Evolutionary conservation across 2,797 vertebrate species (phyloP).

Genomic region (Dicrostonyx torquatus): DNA sequence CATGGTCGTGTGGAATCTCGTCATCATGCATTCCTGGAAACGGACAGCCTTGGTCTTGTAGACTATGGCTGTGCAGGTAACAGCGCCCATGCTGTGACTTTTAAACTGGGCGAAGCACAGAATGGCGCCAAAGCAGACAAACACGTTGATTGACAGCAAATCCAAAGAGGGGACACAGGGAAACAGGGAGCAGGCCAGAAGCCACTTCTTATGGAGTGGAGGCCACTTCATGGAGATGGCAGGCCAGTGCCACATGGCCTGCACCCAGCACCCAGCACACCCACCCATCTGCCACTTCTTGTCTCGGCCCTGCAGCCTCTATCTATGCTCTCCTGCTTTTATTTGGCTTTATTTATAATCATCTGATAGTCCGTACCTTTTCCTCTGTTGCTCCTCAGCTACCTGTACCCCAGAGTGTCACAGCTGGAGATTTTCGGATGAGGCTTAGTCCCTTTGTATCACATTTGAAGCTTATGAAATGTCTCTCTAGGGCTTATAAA

Average conservation of each 20-base stretch:
- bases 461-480: background rate
- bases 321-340: background rate
- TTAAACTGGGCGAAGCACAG: background rate
- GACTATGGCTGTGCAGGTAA: background rate
- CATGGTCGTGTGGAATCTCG: background rate
- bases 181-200: background rate
- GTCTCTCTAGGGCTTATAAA: conserved; percentile 43
- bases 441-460: background rate
- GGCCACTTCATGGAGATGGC: background rate
- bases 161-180: background rate
- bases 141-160: background rate
- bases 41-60: background rate
- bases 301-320: background rate
- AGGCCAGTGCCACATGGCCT: background rate
- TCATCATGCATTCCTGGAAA: background rate
- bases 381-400: background rate
- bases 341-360: background rate
- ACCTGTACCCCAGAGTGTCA: background rate
- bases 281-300: background rate
- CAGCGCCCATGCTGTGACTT: background rate
- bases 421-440: background rate
- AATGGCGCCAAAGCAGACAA: background rate
- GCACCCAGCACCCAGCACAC: background rate
- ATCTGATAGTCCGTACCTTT: background rate
- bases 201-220: background rate